Evolutionary conservation across 2,113 vertebrate species (phyloP), one percentile per base, ranked within the genome.

Genomic region (Mystacornis crossleyi): DNA sequence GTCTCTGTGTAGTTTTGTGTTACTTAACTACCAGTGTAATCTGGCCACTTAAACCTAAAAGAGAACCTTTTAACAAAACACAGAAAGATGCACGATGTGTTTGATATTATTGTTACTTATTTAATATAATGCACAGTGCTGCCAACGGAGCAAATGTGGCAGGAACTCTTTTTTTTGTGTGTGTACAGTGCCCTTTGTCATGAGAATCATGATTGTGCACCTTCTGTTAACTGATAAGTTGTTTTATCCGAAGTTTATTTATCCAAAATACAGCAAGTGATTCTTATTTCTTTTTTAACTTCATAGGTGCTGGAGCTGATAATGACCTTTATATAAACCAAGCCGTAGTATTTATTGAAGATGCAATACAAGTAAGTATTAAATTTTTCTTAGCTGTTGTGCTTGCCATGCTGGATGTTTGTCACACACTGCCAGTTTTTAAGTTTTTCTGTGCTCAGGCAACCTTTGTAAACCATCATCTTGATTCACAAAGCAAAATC

Each of bases 331-430:
- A 97, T 77, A 94, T 99, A 72, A 98, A 99, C 40, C 99, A 99
- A 96, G 99, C 99, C 6, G 93, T 98, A 51, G 98, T 99, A 25
- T 99, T 99, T 89, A 99, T 99, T 38, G 99, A 99, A 95, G 99
- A 99, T 25, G 99, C 99, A 12, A 98, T 99, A 95, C 98, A 99
- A 98, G 99, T 99, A 92, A 94, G 61, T 81, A 3, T 18, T 47
- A 36, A 10, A 54, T 17, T 6, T 86, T 65, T 69, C 12, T 38
- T 51, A 34, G 20, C 23, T 65, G 1, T 64, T 85, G 7, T 15
- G 6, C 31, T 47, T 72, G 15, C 11, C 2, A 0, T 57, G n/a
- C 47, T 88, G 66, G 17, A 2, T 91, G 48, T 72, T 85, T 75
- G 43, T 83, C 8, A 18, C 3, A 3, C 2, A 0, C 45, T 53